Evolutionary conservation across 2,113 vertebrate species (phyloP).

Genomic region (Tetrao urogallus): DNA sequence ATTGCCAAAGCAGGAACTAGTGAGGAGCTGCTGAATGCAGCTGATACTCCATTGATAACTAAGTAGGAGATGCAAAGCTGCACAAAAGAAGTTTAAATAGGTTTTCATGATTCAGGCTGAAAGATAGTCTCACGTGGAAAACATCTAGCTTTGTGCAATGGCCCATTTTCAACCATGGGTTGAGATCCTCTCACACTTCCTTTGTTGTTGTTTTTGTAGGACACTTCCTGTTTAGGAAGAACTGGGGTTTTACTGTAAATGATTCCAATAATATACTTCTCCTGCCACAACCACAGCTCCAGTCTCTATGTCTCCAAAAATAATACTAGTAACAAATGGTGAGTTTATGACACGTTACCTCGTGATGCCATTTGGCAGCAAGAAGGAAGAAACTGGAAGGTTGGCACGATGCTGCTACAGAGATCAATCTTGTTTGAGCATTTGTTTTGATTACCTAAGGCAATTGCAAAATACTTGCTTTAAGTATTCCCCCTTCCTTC

Average conservation of each 20-base stretch:
- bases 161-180: neutral
- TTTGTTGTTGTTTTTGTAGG: conserved; percentile 11
- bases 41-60: conserved; percentile 51
- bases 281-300: conserved; percentile 39
- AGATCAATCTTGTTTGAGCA: neutral
- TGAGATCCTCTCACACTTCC: neutral
- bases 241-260: conserved; percentile 57
- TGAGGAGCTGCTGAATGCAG: conserved; percentile 39
- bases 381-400: conserved; percentile 25
- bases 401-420: neutral
- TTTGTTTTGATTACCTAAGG: conserved; percentile 14
- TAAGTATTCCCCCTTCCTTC: neutral
- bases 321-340: conserved; percentile 22
- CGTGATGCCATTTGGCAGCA: conserved; percentile 23
- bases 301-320: conserved; percentile 41
- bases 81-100: conserved; percentile 42
- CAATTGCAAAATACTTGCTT: neutral
- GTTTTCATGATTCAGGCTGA: neutral
- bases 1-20: conserved; percentile 41
- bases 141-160: neutral
- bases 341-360: conserved; percentile 33
- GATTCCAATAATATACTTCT: conserved; percentile 44
- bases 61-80: conserved; percentile 43
- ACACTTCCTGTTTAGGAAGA: conserved; percentile 62
- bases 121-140: neutral